Percentiles rank a stretch among this genome's conserved stretches.
These are phyloP conservation scores for Sebastes itinus DNA, from an alignment of 2,797 vertebrate genomes.

Conservation along the genomic window DNA sequence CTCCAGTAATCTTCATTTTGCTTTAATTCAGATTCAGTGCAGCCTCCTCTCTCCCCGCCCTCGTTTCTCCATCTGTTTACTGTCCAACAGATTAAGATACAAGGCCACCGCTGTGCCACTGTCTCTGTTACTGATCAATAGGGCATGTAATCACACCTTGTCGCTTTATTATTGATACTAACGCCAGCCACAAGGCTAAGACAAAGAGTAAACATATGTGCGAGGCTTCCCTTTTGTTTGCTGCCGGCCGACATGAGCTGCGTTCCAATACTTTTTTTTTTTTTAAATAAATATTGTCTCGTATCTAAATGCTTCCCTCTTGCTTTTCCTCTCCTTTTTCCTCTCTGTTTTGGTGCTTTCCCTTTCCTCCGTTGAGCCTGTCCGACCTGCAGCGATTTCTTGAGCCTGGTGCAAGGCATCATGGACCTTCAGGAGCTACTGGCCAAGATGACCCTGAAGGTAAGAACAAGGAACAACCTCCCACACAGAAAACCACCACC, in stretches of 20 bases:
- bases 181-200: constrained; percentile 4
- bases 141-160: constrained; percentile 60
- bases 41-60: background rate
- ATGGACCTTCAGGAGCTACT: constrained; percentile 98
- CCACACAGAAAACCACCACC: background rate
- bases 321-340: background rate
- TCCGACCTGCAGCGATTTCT: constrained; percentile 97
- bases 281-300: background rate
- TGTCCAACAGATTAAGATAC: constrained; percentile 59
- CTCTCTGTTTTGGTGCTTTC: constrained; percentile 30
- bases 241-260: background rate
- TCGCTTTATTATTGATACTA: constrained; percentile 56
- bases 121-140: constrained; percentile 67
- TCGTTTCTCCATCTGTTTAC: constrained; percentile 46
- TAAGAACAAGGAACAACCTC: constrained; percentile 70
- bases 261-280: constrained; percentile 7
- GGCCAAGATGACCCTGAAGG: constrained; percentile 98
- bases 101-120: constrained; percentile 36
- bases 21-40: constrained; percentile 29
- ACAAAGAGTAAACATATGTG: constrained; percentile 34
- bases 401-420: constrained; percentile 97
- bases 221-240: constrained; percentile 27
- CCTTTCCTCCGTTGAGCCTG: constrained; percentile 89
- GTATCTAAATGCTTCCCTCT: constrained; percentile 31
- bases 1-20: constrained; percentile 24